Percentiles rank a stretch among this genome's conserved stretches.
Evolutionary conservation across 2,797 vertebrate genomes (phyloP).

Genomic region (Botia kubotai): DNA sequence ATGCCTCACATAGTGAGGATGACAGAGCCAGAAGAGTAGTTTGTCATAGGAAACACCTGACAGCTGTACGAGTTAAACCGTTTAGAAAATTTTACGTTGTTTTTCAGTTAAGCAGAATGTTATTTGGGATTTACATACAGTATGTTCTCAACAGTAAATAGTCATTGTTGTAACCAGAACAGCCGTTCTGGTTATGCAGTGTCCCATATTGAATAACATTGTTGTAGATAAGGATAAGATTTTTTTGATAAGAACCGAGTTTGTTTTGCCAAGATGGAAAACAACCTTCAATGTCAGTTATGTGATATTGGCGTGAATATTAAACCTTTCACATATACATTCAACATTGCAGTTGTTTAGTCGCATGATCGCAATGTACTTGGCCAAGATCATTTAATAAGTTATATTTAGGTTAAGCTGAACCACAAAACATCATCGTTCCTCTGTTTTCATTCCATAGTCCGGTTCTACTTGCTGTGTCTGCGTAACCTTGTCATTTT

Average conservation of each 20-base stretch:
- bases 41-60: conserved; percentile 8
- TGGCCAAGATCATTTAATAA: background rate
- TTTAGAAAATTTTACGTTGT: background rate
- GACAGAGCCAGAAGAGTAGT: conserved; percentile 39
- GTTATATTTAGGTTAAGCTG: too few species aligned
- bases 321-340: background rate
- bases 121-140: background rate
- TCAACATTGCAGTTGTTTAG: background rate
- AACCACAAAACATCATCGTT: background rate
- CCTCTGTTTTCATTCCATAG: too few species aligned
- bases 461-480: too few species aligned
- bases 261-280: background rate
- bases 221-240: background rate
- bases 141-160: background rate
- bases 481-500: too few species aligned
- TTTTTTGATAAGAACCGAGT: background rate
- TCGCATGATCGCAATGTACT: background rate
- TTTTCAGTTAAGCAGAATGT: conserved; percentile 3
- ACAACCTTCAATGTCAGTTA: background rate
- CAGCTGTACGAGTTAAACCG: background rate
- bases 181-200: background rate
- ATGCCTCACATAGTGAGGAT: conserved; percentile 60
- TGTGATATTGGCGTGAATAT: background rate
- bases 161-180: background rate
- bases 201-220: background rate